phyloP scores from a whole-genome alignment of 2,888 invertebrate genomes.

The Macaria liturata region DNA sequence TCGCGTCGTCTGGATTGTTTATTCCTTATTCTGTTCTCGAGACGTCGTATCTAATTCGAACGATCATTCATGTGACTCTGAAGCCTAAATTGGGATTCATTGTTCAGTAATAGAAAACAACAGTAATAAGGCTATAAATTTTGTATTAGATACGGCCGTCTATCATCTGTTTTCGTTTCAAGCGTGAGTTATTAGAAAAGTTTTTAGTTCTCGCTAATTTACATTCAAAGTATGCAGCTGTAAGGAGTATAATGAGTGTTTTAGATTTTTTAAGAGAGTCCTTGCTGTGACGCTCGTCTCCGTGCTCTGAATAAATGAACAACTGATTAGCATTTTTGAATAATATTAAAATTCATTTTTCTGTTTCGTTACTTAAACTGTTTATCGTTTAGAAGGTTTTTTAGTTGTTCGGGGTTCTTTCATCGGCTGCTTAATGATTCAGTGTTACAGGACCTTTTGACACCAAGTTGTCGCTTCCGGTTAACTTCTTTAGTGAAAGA shows the following conservation, averaged over 20 bases:
- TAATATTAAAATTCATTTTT: constrained; percentile 51
- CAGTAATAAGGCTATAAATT: constrained; percentile 66
- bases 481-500: constrained; percentile 6
- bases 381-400: constrained; percentile 12
- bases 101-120: constrained; percentile 67
- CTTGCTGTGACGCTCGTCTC: constrained; percentile 52
- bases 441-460: constrained; percentile 43
- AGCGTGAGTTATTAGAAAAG: constrained; percentile 38
- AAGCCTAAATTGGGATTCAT: constrained; percentile 54
- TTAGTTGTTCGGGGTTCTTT: constrained; percentile 1
- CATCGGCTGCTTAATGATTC: constrained; percentile 30
- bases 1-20: constrained; percentile 54
- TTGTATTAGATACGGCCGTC: constrained; percentile 65
- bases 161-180: constrained; percentile 52
- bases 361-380: constrained; percentile 35
- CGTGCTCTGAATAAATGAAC: constrained; percentile 72
- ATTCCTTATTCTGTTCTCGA: constrained; percentile 34
- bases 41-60: constrained; percentile 50
- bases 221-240: constrained; percentile 66
- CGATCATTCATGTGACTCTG: constrained; percentile 49
- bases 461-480: constrained; percentile 42
- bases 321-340: constrained; percentile 58
- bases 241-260: constrained; percentile 56
- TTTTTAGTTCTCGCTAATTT: constrained; percentile 63
- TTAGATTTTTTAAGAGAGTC: constrained; percentile 54